phyloP scores from a whole-genome alignment of 1,140 invertebrate genomes.

The Drosophila teissieri region DNA sequence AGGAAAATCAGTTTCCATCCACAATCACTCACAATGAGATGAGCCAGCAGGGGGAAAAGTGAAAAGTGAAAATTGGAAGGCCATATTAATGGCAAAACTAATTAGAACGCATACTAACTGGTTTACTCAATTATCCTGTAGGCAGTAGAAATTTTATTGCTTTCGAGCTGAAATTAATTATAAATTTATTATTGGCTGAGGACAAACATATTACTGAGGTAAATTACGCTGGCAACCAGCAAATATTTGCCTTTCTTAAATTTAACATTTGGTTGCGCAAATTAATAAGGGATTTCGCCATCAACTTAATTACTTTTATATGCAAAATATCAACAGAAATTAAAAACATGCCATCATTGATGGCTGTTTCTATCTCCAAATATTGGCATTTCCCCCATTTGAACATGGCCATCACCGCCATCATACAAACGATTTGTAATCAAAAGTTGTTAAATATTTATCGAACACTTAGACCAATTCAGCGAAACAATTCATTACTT shows the following conservation, averaged over 20 bases:
- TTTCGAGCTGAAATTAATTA: neutral
- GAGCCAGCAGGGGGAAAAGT: neutral
- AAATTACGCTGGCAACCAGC: too few relatives aligned
- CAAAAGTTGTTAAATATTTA: slow-evolving; percentile 13
- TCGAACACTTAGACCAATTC: slow-evolving; percentile 6
- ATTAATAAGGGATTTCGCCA: too few relatives aligned
- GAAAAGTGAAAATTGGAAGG: neutral
- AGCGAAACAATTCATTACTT: slow-evolving; percentile 10
- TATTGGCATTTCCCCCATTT: slow-evolving; percentile 1
- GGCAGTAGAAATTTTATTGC: neutral
- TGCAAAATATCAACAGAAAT: neutral
- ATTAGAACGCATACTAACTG: neutral
- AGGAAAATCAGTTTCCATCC: slow-evolving; percentile 36
- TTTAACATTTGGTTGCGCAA: neutral
- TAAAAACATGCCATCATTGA: neutral
- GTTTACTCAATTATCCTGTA: neutral
- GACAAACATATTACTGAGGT: slow-evolving; percentile 1
- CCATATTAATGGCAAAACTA: slow-evolving; percentile 10
- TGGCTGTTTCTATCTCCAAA: neutral
- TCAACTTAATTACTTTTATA: neutral
- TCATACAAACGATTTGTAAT: neutral
- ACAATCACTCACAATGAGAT: slow-evolving; percentile 31
- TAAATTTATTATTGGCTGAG: neutral
- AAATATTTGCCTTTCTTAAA: slow-evolving; percentile 1
- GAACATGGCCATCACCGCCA: neutral